Evolutionary conservation across 2,888 invertebrate genomes (phyloP).

Genomic region (Rhopalosiphum nymphaeae): DNA sequence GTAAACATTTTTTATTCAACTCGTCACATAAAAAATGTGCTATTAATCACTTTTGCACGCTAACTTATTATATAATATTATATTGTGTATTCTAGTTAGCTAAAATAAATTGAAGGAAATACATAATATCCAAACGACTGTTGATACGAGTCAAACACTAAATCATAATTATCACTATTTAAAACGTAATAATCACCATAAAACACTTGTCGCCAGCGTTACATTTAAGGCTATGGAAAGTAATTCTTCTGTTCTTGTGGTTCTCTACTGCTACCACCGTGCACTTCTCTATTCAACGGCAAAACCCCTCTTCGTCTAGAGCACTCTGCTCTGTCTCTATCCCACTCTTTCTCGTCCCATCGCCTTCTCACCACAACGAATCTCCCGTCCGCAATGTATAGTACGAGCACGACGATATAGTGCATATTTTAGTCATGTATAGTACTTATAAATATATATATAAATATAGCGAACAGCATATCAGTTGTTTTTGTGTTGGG

Average conservation of each 20-base stretch:
- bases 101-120: background rate
- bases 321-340: background rate
- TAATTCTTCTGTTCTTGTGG: background rate
- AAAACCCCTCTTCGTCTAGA: background rate
- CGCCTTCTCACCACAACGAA: background rate
- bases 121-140: background rate
- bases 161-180: background rate
- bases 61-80: background rate
- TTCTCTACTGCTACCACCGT: background rate
- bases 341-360: background rate
- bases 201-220: background rate
- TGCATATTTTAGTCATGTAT: background rate
- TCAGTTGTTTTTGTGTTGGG: slow-evolving; percentile 23
- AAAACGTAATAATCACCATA: background rate
- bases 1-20: background rate
- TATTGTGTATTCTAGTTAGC: too few relatives aligned
- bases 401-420: background rate
- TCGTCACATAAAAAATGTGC: background rate
- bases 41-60: background rate
- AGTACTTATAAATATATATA: background rate
- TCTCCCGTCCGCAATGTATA: background rate
- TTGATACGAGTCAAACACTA: background rate
- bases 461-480: background rate
- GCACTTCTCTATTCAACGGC: background rate
- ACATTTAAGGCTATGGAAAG: background rate